Percentiles rank a stretch among this genome's conserved stretches.
phyloP scores from a whole-genome alignment of 2,888 invertebrate species.

The Sialis lutaria region DNA sequence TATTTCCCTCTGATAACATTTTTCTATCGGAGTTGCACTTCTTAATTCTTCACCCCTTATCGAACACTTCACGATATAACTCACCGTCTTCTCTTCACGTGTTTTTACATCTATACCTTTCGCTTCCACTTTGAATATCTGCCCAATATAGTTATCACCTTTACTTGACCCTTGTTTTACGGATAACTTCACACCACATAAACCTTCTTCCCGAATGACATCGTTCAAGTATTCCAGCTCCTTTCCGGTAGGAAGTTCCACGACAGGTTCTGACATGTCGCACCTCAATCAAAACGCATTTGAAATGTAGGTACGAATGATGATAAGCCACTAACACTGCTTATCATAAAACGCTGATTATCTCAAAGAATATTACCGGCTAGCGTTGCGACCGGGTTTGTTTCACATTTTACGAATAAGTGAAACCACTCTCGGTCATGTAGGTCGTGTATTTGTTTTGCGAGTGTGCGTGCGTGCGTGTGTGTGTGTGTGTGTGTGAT shows the following conservation, averaged over 20 bases:
- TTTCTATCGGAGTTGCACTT: neutral
- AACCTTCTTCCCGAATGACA: neutral
- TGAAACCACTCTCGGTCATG: too few species aligned
- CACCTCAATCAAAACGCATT: too few species aligned
- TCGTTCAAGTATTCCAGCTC: neutral
- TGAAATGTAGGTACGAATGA: too few species aligned
- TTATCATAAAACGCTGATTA: too few species aligned
- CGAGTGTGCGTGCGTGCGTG: too few species aligned
- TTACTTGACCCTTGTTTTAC: neutral
- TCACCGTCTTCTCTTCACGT: neutral
- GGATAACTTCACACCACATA: neutral
- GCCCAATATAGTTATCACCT: constrained; percentile 4
- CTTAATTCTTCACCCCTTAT: neutral
- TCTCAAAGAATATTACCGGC: too few species aligned
- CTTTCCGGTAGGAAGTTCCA: neutral
- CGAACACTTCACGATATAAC: constrained; percentile 1
- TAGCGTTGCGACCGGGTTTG: too few species aligned
- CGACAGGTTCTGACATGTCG: too few species aligned
- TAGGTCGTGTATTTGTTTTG: too few species aligned
- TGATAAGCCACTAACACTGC: too few species aligned
- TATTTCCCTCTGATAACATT: constrained; percentile 2
- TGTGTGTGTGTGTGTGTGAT: too few species aligned
- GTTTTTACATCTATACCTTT: neutral
- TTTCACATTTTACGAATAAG: too few species aligned
- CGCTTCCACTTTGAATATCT: neutral